Evolutionary conservation across 2,888 invertebrate genomes (phyloP).

Genomic region (Eustalomyia histrio): DNA sequence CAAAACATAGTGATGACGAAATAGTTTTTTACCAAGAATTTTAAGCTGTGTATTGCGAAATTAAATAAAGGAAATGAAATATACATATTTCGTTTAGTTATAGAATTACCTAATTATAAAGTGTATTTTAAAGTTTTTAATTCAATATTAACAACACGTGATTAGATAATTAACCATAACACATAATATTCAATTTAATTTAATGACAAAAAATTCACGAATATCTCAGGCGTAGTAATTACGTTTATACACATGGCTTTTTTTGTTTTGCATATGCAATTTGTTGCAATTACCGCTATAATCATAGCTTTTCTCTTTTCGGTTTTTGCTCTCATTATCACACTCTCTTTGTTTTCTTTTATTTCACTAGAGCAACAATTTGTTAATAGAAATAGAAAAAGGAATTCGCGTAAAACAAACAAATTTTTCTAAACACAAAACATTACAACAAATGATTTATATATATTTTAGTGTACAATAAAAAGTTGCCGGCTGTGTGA

Average conservation of each 20-base stretch:
- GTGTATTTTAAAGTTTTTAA: neutral
- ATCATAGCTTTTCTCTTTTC: conserved; percentile 28
- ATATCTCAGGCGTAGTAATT: conserved; percentile 28
- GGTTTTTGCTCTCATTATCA: conserved; percentile 1
- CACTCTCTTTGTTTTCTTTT: neutral
- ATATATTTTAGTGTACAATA: too few species aligned
- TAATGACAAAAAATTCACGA: neutral
- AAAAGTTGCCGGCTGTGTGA: too few species aligned
- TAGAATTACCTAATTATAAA: neutral
- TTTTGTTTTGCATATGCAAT: conserved; percentile 16
- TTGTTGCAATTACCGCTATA: conserved; percentile 33
- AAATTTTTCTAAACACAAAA: too few species aligned
- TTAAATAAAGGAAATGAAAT: neutral
- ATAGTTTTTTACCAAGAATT: conserved; percentile 17
- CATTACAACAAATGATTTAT: too few species aligned
- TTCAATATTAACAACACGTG: conserved; percentile 35
- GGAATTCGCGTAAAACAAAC: too few species aligned
- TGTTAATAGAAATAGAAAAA: too few species aligned
- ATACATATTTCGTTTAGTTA: neutral
- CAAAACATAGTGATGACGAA: conserved; percentile 23
- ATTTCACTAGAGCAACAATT: neutral
- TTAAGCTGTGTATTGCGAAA: neutral
- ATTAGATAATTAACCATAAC: conserved; percentile 52
- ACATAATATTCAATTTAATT: conserved; percentile 5
- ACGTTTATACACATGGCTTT: conserved; percentile 1